Conservation (phyloP, 1,140 invertebrate genomes). For the Brachionus paranguensis region DNA sequence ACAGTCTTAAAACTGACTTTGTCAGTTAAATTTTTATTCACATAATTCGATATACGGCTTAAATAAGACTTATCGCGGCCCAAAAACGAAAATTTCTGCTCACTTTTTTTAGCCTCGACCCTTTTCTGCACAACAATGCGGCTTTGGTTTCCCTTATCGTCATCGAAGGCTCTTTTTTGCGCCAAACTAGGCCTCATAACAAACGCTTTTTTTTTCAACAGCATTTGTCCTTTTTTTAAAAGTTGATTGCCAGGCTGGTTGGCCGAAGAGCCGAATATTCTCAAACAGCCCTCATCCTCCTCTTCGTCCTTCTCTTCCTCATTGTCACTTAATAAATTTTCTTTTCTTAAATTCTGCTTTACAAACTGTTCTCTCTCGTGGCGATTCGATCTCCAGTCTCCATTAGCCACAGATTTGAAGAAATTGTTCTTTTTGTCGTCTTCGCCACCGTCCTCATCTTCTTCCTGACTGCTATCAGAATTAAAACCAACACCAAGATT, state of each 20-base stretch:
- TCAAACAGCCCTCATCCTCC: not conserved
- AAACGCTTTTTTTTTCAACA: not conserved
- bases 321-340: not conserved
- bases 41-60: constrained; percentile 26
- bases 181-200: not conserved
- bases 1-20: constrained; percentile 20
- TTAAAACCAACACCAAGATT: not conserved
- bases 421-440: not conserved
- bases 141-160: not conserved
- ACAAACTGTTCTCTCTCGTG: constrained; percentile 38
- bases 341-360: constrained; percentile 15
- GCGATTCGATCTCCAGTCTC: constrained; percentile 20
- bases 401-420: constrained; percentile 22
- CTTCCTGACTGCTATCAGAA: not conserved
- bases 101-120: not conserved
- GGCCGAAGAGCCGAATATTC: not conserved
- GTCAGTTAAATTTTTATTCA: constrained; percentile 16
- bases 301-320: constrained; percentile 12
- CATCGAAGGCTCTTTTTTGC: not conserved
- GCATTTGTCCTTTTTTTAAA: constrained; percentile 19
- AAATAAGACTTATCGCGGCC: not conserved
- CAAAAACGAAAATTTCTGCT: constrained; percentile 35
- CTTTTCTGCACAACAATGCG: not conserved
- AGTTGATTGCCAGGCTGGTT: constrained; percentile 6
- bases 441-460: not conserved